phyloP scores from a whole-genome alignment of 2,797 vertebrate species.

The Poeciliopsis presidionis region DNA sequence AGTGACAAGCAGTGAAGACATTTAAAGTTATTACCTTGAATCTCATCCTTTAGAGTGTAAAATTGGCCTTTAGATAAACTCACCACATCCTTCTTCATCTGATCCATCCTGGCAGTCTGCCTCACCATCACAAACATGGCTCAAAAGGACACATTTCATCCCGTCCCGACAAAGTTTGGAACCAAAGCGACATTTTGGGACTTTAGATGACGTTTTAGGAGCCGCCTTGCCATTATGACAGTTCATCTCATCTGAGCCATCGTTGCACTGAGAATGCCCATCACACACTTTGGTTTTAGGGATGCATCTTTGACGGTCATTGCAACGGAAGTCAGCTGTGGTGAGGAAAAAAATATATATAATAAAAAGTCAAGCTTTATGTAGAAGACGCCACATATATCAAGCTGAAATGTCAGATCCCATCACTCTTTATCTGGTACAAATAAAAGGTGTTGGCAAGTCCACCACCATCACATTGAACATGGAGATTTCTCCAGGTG shows the following conservation, averaged over 20 bases:
- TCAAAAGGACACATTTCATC: slow-evolving; percentile 71
- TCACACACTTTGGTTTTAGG: slow-evolving; percentile 65
- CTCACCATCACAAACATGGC: slow-evolving; percentile 82
- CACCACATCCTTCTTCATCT: slow-evolving; percentile 83
- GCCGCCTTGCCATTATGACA: slow-evolving; percentile 32
- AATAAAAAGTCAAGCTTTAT: background rate
- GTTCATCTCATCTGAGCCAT: slow-evolving; percentile 68
- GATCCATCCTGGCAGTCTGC: slow-evolving; percentile 86
- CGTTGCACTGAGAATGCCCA: slow-evolving; percentile 70
- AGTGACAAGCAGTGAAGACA: slow-evolving; percentile 18
- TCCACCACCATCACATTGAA: background rate
- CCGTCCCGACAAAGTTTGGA: slow-evolving; percentile 73
- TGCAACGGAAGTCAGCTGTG: slow-evolving; percentile 53
- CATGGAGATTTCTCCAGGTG: background rate
- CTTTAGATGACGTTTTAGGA: background rate
- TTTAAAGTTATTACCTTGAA: background rate
- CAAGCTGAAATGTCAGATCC: background rate
- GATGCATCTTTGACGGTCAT: slow-evolving; percentile 66
- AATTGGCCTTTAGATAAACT: slow-evolving; percentile 16
- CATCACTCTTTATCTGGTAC: background rate
- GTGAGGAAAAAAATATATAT: rapidly evolving
- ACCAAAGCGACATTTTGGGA: slow-evolving; percentile 42
- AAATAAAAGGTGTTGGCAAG: background rate
- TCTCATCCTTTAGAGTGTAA: background rate
- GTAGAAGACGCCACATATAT: background rate